Percentiles rank a stretch among this genome's conserved stretches.
Evolutionary conservation across 2,888 invertebrate genomes (phyloP).

Genomic region (Unio pictorum): DNA sequence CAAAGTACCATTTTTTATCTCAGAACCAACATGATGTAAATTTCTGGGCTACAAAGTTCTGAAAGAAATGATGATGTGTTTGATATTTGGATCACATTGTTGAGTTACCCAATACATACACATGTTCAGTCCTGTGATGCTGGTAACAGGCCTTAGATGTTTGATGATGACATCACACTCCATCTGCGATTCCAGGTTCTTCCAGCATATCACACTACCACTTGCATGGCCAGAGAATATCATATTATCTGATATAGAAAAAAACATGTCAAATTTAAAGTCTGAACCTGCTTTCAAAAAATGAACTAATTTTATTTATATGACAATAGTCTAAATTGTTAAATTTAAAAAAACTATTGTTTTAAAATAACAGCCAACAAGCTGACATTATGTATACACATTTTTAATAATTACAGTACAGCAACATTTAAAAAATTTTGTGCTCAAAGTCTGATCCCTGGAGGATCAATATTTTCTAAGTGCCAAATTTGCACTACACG

Average conservation of each 20-base stretch:
- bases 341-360: not conserved
- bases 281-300: not conserved
- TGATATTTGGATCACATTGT: no score
- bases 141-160: slow-evolving; percentile 28
- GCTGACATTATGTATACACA: no score
- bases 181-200: slow-evolving; percentile 26
- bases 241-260: slow-evolving; percentile 26
- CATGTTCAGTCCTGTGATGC: slow-evolving; percentile 23
- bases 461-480: no score
- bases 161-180: slow-evolving; percentile 23
- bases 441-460: no score
- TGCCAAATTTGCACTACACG: no score
- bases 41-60: no score
- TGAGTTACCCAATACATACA: slow-evolving; percentile 9
- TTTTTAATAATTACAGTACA: no score
- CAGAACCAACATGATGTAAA: no score
- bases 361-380: not conserved
- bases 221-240: slow-evolving; percentile 37
- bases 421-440: no score
- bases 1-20: no score
- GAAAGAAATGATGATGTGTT: no score
- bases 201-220: slow-evolving; percentile 36
- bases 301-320: not conserved
- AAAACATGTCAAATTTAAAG: not conserved
- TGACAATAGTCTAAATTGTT: not conserved